Base-by-base conservation (phyloP, 2,113 vertebrate species). In the Antigone vipio region DNA sequence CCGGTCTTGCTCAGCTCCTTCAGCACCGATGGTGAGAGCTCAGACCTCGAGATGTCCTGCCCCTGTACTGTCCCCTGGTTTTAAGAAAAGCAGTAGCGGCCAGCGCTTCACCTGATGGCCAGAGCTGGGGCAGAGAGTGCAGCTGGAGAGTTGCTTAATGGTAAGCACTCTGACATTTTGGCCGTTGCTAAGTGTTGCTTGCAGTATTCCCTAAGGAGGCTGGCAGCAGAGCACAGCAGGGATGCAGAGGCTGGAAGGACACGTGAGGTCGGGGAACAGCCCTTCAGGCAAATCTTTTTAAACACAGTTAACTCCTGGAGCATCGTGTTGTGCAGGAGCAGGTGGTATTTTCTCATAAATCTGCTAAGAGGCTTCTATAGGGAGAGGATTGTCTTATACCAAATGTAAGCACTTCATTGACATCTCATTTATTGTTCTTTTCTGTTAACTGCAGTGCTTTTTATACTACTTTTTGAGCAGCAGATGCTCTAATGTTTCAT, bases 211-310 rank as follows among this genome's bases (percentile, higher is more conserved):
- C 60, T 19, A 20, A 50, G 56, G 32, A 38, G 23, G 24, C 62
- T 50, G 63, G 42, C 35, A 38, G 42, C 49, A 62, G 15, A 44
- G 47, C 30, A 11, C 24, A 26, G 60, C 34, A 35, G 19, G 47
- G 14, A 7, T 32, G 35, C 60, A 76, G 35, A 35, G 32, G 38
- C 52, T 67, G 26, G 44, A 44, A 32, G 18, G 49, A 56, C 26
- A 22, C 1, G 1, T 32, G 30, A 56, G 24, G 21, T 27, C 2
- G 6, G 6, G n/a, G 49, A 63, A 19, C 2, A 8, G 35, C 18
- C 44, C 44, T 69, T 86, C 34, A 26, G 53, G 21, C 20, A 59
- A 67, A 55, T 53, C 34, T 53, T 73, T 45, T 74, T 47, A 74
- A 86, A 45, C 21, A 30, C 5, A 9, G 18, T 50, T 73, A 63